Percentiles rank a stretch among this genome's conserved stretches.
phyloP scores from a whole-genome alignment of 2,113 vertebrate genomes.

The Oreamnos americanus region DNA sequence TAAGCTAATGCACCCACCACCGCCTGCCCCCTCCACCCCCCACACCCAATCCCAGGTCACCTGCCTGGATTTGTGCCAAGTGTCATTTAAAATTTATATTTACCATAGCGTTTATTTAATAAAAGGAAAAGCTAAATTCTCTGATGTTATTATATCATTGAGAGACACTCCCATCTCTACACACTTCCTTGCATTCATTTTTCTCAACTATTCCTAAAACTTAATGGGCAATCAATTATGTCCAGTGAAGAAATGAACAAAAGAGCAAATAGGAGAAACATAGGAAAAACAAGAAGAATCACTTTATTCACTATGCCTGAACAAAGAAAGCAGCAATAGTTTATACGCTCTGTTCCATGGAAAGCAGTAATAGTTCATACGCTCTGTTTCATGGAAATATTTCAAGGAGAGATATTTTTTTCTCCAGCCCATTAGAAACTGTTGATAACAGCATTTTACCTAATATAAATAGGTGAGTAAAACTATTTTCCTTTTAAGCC shows the following conservation, averaged over 20 bases:
- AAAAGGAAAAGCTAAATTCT: background rate
- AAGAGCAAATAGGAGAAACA: background rate
- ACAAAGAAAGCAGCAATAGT: background rate
- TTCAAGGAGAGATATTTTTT: background rate
- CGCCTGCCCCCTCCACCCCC: fast-evolving
- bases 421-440: background rate
- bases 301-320: background rate
- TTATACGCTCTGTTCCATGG: background rate
- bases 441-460: background rate
- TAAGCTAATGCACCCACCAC: background rate
- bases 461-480: background rate
- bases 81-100: background rate
- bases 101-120: background rate
- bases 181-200: background rate
- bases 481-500: background rate
- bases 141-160: background rate
- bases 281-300: background rate
- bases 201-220: background rate
- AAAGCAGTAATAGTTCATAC: background rate
- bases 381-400: background rate
- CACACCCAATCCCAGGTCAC: background rate
- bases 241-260: background rate
- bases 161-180: background rate
- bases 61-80: background rate
- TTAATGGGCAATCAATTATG: background rate